Evolutionary conservation across 2,113 vertebrate species (phyloP), one percentile per base, ranked within the genome.

Genomic region (Lonchura striata): DNA sequence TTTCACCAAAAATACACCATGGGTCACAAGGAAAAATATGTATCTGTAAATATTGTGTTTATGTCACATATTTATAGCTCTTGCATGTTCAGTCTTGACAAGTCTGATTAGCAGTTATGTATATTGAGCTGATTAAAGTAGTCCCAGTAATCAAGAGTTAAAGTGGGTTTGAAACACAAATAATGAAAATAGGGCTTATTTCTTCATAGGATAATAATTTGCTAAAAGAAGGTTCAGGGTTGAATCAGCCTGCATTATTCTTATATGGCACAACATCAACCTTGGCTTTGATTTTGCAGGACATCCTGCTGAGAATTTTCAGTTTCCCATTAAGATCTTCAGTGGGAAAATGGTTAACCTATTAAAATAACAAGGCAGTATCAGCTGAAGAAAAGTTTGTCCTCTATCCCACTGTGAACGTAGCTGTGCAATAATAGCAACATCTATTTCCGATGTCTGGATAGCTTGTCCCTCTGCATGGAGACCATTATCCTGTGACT

Each of bases 341-440:
- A 82, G 37, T 41, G 15, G 60, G 64, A 80, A 94, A 79, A 87
- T 46, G 44, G 54, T 83, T 60, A 91, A 80, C 17, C 20, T 70
- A 90, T 90, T 95, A 90, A 90, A 90, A 82, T 87, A 41, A 77
- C 69, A 93, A 30, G 11, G 31, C 59, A 72, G 11, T 76, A 71
- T 88, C 64, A 90, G 71, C 80, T 61, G 69, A 77, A 93, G 49
- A 92, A 66, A 92, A 90, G 46, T 86, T 95, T 97, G 72, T 77
- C 81, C 85, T 90, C 56, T 63, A 89, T 15, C 42, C n/a, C 71
- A 60, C 31, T 70, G 77, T 80, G 78, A 88, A 61, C 0, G 3
- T 53, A 81, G 37, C 74, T 59, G 44, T 44, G 85, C 70, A 77
- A 57, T 82, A 95, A 90, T 19, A 76, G 61, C 10, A 89, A 64